Percentiles rank a stretch among this genome's conserved stretches.
Conservation (phyloP, 2,888 invertebrate genomes). For the Arge pagana region DNA sequence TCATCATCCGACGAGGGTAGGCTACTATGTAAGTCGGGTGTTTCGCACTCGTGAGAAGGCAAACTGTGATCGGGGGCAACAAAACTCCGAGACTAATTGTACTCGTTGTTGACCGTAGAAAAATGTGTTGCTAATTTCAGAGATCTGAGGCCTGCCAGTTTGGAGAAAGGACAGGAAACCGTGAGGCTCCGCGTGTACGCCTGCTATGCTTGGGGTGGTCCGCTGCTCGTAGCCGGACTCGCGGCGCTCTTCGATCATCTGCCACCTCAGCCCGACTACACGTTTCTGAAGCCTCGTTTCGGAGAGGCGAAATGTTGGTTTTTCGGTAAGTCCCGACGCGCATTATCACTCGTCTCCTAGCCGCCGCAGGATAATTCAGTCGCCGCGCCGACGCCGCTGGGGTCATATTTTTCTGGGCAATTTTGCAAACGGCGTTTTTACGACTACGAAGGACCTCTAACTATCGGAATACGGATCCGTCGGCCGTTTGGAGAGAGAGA, state of each 20-base stretch:
- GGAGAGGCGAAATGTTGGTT: slow-evolving; percentile 83
- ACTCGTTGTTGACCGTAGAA: no score
- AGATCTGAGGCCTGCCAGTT: slow-evolving; percentile 80
- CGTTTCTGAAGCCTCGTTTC: slow-evolving; percentile 76
- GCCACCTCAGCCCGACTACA: slow-evolving; percentile 62
- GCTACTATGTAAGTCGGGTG: no score
- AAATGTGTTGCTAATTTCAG: slow-evolving; percentile 61
- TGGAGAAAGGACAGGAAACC: slow-evolving; percentile 84
- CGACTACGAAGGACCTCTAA: no score
- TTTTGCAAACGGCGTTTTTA: not conserved
- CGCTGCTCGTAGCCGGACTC: slow-evolving; percentile 74
- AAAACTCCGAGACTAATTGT: no score
- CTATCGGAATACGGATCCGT: no score
- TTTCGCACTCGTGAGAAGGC: no score
- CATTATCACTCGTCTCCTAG: not conserved
- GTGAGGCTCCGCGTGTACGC: slow-evolving; percentile 79
- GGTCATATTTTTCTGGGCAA: not conserved
- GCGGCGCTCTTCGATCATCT: slow-evolving; percentile 76
- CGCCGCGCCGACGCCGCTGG: not conserved
- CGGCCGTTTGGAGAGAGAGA: no score
- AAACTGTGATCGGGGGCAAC: no score
- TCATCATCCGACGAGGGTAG: no score
- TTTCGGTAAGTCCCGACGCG: slow-evolving; percentile 64
- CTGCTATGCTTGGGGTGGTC: slow-evolving; percentile 85
- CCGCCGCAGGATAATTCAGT: not conserved